Percentiles rank a stretch among this genome's conserved stretches.
Evolutionary conservation across 2,113 vertebrate genomes (phyloP).

Genomic region (Zosterops japonicus): DNA sequence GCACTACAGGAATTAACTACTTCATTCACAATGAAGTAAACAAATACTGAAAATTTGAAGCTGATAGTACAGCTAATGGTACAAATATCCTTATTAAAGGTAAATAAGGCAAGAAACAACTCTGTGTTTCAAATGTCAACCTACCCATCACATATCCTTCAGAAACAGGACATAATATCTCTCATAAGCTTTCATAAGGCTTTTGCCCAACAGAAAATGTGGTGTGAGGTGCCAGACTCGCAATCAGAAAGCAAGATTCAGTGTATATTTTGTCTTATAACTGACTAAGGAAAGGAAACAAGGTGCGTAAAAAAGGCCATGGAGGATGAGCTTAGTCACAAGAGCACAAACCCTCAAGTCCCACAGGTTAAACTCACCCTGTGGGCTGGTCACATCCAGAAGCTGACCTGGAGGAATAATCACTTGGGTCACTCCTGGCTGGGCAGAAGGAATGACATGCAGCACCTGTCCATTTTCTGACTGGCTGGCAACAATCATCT

Average conservation of each 20-base stretch:
- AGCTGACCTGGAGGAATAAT: constrained; percentile 78
- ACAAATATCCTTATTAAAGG: background rate
- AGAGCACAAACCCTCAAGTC: background rate
- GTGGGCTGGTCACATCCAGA: constrained; percentile 57
- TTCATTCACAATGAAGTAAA: background rate
- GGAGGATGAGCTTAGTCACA: background rate
- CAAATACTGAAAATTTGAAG: background rate
- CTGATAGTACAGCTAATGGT: background rate
- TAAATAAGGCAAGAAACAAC: background rate
- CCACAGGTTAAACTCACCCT: constrained; percentile 64
- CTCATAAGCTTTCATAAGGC: background rate
- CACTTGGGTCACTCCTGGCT: constrained; percentile 75
- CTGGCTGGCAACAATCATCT: constrained; percentile 82
- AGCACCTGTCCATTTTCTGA: constrained; percentile 80
- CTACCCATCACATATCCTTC: background rate
- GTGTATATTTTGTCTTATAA: background rate
- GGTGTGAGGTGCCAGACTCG: background rate
- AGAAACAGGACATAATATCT: background rate
- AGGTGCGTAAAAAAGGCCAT: background rate
- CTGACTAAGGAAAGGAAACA: background rate
- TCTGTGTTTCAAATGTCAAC: background rate
- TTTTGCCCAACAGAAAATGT: background rate
- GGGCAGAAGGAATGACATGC: constrained; percentile 78
- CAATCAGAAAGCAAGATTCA: background rate
- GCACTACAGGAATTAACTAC: background rate